Evolutionary conservation across 2,888 invertebrate genomes (phyloP).

Genomic region (Dolomedes plantarius): DNA sequence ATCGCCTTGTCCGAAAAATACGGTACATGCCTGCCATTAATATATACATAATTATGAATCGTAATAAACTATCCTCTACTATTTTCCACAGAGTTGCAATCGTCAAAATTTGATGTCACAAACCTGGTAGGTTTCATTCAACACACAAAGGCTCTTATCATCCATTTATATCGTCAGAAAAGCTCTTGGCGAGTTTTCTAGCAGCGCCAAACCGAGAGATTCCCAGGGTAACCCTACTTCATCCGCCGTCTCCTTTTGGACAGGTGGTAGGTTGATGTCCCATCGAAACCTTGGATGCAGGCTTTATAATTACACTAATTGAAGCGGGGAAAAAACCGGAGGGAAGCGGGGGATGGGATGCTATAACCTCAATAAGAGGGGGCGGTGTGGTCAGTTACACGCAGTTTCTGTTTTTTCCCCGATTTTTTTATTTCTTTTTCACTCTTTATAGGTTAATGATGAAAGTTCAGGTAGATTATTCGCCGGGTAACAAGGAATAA

Average conservation of each 20-base stretch:
- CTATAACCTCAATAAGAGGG: background rate
- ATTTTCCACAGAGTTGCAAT: no score
- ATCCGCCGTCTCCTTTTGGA: constrained; percentile 28
- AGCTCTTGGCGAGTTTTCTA: constrained; percentile 22
- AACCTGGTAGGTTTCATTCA: no score
- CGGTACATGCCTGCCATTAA: no score
- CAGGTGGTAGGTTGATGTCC: constrained; percentile 71
- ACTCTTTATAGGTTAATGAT: background rate
- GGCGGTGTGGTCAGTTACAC: constrained; percentile 25
- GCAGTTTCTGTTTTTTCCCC: background rate
- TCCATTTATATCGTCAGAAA: no score
- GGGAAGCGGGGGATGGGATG: background rate
- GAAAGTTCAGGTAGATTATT: no score
- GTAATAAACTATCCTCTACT: no score
- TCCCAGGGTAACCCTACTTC: background rate
- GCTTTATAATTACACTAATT: constrained; percentile 72
- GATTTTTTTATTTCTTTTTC: no score
- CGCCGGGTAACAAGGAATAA: no score
- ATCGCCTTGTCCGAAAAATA: no score
- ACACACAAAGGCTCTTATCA: no score
- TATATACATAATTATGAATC: no score
- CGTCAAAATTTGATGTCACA: no score
- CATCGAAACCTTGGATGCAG: constrained; percentile 29
- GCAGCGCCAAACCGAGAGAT: constrained; percentile 24
- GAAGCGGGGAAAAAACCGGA: constrained; percentile 16